A percentile compares a stretch with the other conserved stretches of the same genome.
Conservation (phyloP, 2,113 vertebrate genomes). For the Arizona elegans region DNA sequence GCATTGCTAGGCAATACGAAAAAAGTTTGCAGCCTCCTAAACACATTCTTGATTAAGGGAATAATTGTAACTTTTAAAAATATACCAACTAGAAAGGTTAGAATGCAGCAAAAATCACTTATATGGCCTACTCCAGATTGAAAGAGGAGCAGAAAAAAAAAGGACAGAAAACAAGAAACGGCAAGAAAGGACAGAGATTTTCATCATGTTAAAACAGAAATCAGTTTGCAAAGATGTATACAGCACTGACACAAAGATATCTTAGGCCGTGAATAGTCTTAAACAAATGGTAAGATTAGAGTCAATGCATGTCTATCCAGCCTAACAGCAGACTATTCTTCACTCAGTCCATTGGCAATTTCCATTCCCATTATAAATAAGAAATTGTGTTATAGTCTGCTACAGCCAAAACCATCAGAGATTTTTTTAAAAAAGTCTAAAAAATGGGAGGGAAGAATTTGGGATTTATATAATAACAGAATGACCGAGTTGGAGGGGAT, state of each 20-base stretch:
- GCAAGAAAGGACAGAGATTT: background rate
- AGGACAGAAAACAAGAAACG: background rate
- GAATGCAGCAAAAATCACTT: background rate
- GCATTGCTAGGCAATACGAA: background rate
- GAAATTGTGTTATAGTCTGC: background rate
- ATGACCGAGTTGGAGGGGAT: background rate
- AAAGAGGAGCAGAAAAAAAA: background rate
- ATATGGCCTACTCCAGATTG: background rate
- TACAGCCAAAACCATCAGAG: background rate
- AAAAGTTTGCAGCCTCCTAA: background rate
- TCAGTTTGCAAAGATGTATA: background rate
- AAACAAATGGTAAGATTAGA: background rate
- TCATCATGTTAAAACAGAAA: background rate
- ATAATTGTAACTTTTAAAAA: background rate
- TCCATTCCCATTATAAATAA: slow-evolving; percentile 1
- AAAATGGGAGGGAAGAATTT: background rate
- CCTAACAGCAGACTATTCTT: background rate
- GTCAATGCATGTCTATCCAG: background rate
- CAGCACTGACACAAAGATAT: background rate
- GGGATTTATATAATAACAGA: background rate
- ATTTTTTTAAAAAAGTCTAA: background rate
- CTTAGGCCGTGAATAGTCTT: background rate
- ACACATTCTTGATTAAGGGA: background rate
- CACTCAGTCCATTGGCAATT: background rate
- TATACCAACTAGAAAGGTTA: background rate